Evolutionary conservation across 2,113 vertebrate species (phyloP).

Genomic region (Colinus virginianus): DNA sequence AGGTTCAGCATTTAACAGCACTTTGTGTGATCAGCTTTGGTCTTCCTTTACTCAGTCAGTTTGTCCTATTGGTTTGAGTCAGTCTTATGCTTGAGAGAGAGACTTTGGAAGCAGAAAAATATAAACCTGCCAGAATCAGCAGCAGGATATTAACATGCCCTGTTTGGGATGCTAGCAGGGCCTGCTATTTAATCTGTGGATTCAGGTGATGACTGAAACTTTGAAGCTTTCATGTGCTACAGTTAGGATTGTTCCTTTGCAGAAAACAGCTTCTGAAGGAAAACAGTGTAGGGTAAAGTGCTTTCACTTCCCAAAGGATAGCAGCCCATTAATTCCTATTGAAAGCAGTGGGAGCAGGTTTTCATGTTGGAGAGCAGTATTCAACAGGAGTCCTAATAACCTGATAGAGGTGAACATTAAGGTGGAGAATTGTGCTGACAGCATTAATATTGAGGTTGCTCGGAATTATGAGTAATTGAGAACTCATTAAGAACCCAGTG

Average conservation of each 20-base stretch:
- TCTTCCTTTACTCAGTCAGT: not conserved
- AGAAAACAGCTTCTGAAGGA: not conserved
- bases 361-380: not conserved
- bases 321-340: accelerated
- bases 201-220: accelerated
- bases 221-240: not conserved
- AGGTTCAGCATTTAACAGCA: not conserved
- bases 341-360: not conserved
- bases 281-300: not conserved
- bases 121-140: not conserved
- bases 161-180: too few species aligned
- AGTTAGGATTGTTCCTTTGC: not conserved
- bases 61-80: not conserved
- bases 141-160: not conserved
- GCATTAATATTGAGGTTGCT: not conserved
- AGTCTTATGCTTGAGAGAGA: not conserved
- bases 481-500: not conserved
- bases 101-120: not conserved
- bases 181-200: not conserved
- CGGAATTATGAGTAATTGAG: not conserved
- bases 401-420: not conserved
- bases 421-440: not conserved
- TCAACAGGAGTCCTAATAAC: not conserved
- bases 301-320: not conserved
- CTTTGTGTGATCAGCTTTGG: not conserved